These are phyloP conservation scores for Chionis minor DNA, from an alignment of 2,113 vertebrate species.

Conservation along the genomic window DNA sequence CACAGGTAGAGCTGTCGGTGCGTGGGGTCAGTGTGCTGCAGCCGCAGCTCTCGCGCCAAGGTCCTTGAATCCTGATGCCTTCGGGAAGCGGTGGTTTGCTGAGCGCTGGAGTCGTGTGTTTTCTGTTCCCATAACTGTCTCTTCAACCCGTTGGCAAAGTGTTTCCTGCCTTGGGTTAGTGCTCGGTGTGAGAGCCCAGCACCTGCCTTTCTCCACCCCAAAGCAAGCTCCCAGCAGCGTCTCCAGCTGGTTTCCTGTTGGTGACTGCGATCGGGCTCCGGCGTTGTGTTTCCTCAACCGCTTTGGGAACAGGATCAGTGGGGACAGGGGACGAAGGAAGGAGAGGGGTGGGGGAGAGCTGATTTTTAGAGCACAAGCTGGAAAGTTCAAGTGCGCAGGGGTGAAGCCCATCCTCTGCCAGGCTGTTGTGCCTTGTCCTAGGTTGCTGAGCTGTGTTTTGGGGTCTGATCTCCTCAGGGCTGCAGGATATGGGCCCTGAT, in stretches of 20 bases:
- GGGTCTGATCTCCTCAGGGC: background rate
- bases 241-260: conserved; percentile 1
- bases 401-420: background rate
- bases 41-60: background rate
- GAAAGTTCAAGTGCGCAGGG: background rate
- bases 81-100: background rate
- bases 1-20: fast-evolving
- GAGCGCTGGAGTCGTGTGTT: background rate
- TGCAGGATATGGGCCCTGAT: background rate
- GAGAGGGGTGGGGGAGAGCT: background rate
- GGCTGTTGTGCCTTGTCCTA: background rate
- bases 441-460: background rate
- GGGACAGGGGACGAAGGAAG: background rate
- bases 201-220: background rate
- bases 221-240: background rate
- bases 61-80: background rate
- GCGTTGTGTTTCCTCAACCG: fast-evolving
- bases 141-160: background rate
- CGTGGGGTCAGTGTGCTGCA: background rate
- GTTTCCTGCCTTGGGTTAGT: background rate
- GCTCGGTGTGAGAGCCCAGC: background rate
- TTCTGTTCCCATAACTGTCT: background rate
- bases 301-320: background rate
- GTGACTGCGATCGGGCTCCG: background rate
- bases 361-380: background rate